phyloP scores from a whole-genome alignment of 1,140 invertebrate species.

The Anadara kagoshimensis region DNA sequence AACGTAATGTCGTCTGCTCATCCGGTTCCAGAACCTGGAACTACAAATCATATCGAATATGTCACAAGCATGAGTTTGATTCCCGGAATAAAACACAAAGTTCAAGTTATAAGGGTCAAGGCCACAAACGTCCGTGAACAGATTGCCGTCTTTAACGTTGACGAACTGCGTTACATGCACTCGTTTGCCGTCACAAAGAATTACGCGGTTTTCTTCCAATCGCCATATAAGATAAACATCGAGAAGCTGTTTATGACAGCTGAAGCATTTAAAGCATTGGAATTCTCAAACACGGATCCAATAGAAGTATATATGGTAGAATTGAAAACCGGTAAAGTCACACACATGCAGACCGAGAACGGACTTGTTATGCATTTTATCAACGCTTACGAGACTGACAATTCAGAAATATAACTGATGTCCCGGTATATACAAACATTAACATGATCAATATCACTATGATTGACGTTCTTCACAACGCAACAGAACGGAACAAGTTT shows the following conservation, averaged over 20 bases:
- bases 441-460: background rate
- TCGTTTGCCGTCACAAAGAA: conserved; percentile 63
- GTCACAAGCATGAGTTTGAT: conserved; percentile 53
- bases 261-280: conserved; percentile 52
- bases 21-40: conserved; percentile 58
- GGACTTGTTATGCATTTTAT: conserved; percentile 63
- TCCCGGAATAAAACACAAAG: conserved; percentile 38
- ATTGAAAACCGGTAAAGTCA: conserved; percentile 54
- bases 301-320: conserved; percentile 57
- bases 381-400: conserved; percentile 61
- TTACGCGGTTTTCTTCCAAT: conserved; percentile 61
- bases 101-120: conserved; percentile 55
- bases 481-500: background rate
- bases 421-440: background rate
- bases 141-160: conserved; percentile 32
- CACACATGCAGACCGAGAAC: conserved; percentile 45
- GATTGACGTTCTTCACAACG: background rate
- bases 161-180: conserved; percentile 66
- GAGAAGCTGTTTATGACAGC: conserved; percentile 51
- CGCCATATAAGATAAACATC: conserved; percentile 60
- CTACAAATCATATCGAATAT: conserved; percentile 51
- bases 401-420: conserved; percentile 8
- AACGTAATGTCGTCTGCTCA: conserved; percentile 39
- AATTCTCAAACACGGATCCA: conserved; percentile 50
- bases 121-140: conserved; percentile 29